Conservation (phyloP, 2,797 vertebrate species). For the Sciurus carolinensis region DNA sequence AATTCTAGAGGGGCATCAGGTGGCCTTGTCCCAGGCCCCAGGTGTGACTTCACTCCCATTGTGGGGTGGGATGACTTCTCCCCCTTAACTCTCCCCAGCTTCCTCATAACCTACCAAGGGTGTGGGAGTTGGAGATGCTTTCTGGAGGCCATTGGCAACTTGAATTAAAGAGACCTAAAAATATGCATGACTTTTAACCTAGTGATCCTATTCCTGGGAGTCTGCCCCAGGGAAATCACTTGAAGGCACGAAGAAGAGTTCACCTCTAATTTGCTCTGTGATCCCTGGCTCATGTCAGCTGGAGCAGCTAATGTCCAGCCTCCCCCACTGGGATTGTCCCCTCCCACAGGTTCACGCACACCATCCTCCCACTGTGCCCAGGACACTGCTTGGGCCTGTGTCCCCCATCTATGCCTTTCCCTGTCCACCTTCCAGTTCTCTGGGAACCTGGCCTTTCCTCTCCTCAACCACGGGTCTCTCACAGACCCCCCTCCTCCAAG, state of each 20-base stretch:
- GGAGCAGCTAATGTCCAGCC: neutral
- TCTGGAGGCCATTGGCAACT: slow-evolving; percentile 6
- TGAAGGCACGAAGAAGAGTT: neutral
- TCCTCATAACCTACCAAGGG: neutral
- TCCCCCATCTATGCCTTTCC: neutral
- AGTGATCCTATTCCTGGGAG: neutral
- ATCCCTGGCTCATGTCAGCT: neutral
- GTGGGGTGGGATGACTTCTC: too few species aligned
- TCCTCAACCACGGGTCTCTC: neutral
- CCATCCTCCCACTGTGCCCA: neutral
- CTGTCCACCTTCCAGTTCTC: neutral
- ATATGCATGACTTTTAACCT: slow-evolving; percentile 12
- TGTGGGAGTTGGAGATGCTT: neutral
- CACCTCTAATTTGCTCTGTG: neutral
- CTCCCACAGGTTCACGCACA: neutral
- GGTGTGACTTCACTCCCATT: neutral
- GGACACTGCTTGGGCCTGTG: neutral
- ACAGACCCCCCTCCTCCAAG: neutral
- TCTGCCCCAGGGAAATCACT: neutral
- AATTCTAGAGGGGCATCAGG: neutral
- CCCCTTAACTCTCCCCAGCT: neutral
- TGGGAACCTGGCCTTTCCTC: neutral
- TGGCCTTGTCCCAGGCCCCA: neutral
- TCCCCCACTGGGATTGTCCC: accelerated
- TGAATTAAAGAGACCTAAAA: slow-evolving; percentile 58